Conservation (phyloP, 2,797 vertebrate genomes). For the Nyctibius grandis region DNA sequence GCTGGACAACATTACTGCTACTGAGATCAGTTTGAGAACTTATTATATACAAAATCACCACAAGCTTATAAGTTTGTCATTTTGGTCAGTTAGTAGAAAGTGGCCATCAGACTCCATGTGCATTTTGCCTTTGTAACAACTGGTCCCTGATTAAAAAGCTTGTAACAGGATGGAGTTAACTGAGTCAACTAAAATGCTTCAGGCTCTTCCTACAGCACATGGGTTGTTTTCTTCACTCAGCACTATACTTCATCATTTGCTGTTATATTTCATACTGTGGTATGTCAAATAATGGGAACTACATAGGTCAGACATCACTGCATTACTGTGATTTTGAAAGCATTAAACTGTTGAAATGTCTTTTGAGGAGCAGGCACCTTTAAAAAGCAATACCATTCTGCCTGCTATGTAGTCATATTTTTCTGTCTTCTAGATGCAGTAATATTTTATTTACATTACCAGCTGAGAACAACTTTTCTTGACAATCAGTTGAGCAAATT, state of each 20-base stretch:
- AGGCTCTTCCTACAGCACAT: not conserved
- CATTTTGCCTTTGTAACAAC: not conserved
- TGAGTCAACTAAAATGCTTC: not conserved
- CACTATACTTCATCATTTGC: not conserved
- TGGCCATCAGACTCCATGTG: not conserved
- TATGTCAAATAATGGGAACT: not conserved
- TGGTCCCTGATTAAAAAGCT: not conserved
- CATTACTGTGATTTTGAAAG: not conserved
- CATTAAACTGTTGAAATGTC: not conserved
- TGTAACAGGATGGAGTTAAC: not conserved
- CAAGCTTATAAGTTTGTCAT: not conserved
- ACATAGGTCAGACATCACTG: not conserved
- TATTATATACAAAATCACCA: not conserved
- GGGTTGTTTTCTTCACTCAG: not conserved
- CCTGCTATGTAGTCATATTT: not conserved
- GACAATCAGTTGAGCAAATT: not conserved
- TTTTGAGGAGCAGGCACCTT: not conserved
- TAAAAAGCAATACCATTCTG: not conserved
- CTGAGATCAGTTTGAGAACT: not conserved
- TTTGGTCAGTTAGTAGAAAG: not conserved
- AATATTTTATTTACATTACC: not conserved
- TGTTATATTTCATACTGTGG: not conserved
- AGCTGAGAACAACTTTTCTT: not conserved
- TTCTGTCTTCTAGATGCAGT: not conserved
- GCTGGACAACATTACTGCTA: not conserved